Conservation (phyloP, 2,797 vertebrate species). For the Protosalanx chinensis region DNA sequence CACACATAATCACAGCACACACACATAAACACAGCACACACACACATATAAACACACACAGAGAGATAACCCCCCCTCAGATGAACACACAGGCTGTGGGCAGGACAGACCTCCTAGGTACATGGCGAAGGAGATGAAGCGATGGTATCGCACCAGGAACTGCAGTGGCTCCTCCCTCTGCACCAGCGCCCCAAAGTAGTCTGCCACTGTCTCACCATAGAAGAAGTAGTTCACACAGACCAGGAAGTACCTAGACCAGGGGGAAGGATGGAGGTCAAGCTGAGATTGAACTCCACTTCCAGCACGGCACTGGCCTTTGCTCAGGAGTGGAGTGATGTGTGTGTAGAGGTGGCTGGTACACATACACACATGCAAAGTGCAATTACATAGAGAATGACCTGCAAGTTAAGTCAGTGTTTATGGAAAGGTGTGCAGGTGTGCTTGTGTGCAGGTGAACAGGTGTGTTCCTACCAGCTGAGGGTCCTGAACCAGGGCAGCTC, state of each 20-base stretch:
- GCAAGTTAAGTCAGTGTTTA: conserved; percentile 1
- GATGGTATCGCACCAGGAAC: conserved; percentile 94
- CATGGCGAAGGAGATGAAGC: conserved; percentile 95
- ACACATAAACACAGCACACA: not conserved
- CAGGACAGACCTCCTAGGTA: conserved; percentile 87
- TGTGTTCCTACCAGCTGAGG: conserved; percentile 88
- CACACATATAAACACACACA: not conserved
- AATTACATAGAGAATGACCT: not conserved
- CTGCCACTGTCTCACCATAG: conserved; percentile 94
- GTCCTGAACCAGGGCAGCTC: conserved; percentile 96
- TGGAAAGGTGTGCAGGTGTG: not conserved
- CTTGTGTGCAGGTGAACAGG: no score
- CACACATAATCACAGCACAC: not conserved
- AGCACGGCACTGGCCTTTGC: conserved; percentile 70
- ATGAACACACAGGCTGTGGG: not conserved
- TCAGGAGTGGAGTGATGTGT: conserved; percentile 31
- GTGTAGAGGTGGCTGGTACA: conserved; percentile 16
- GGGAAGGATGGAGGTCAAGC: conserved; percentile 20
- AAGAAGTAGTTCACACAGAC: conserved; percentile 99
- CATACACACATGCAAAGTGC: not conserved
- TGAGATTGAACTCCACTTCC: conserved; percentile 52
- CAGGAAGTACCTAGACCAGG: conserved; percentile 85
- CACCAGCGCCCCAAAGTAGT: conserved; percentile 92
- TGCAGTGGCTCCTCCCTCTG: conserved; percentile 94
- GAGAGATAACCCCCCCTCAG: not conserved